phyloP scores from a whole-genome alignment of 1,140 invertebrate genomes.

The Hormaphis cornu region DNA sequence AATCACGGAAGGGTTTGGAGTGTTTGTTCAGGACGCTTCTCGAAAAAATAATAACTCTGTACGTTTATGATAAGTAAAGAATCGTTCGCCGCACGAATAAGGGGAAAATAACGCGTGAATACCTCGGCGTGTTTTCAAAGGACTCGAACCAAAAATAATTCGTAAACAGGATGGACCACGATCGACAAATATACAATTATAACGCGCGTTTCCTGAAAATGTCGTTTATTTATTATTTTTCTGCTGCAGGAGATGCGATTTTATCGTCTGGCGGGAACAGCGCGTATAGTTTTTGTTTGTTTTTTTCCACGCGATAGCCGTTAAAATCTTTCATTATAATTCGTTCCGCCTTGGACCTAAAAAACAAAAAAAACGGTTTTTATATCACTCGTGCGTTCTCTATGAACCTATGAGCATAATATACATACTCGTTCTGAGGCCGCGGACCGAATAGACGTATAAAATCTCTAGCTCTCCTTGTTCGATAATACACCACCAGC shows the following conservation, averaged over 20 bases:
- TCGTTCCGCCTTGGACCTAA: neutral
- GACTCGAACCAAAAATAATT: neutral
- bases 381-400: neutral
- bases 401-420: no score
- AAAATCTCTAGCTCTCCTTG: neutral
- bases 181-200: neutral
- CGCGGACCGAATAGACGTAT: neutral
- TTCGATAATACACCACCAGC: no score
- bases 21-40: conserved; percentile 25
- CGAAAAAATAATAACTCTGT: neutral
- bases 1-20: conserved; percentile 24
- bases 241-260: neutral
- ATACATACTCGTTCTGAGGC: neutral
- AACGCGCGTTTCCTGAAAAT: neutral
- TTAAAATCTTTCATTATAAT: neutral
- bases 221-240: neutral
- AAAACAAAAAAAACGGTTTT: neutral
- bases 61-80: neutral
- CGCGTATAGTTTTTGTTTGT: neutral
- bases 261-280: neutral
- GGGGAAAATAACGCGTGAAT: conserved; percentile 6
- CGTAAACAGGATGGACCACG: conserved; percentile 18
- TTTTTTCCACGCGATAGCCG: neutral
- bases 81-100: neutral
- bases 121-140: neutral